phyloP scores from a whole-genome alignment of 2,888 invertebrate genomes.

The Volucella zonaria region DNA sequence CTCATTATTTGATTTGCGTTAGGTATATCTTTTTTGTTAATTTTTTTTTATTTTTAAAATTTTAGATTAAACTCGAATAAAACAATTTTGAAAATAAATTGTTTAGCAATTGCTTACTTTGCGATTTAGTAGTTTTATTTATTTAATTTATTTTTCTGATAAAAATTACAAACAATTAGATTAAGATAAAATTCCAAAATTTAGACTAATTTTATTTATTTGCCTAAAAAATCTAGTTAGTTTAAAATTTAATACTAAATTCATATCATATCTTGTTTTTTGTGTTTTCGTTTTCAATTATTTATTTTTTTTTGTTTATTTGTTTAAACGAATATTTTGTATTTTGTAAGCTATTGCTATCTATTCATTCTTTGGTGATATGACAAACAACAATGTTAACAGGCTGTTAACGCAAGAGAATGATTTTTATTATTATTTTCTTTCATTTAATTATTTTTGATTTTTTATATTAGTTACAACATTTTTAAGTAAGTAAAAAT shows the following conservation, averaged over 20 bases:
- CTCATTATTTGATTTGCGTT: too few relatives aligned
- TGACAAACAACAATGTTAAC: slow-evolving; percentile 8
- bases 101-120: slow-evolving; percentile 11
- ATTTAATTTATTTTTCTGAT: neutral
- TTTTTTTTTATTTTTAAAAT: too few relatives aligned
- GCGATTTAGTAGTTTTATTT: neutral
- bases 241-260: slow-evolving; percentile 3
- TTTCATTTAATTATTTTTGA: neutral
- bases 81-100: slow-evolving; percentile 38
- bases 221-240: slow-evolving; percentile 10
- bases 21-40: too few relatives aligned
- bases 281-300: neutral
- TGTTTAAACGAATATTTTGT: slow-evolving; percentile 2
- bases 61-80: slow-evolving; percentile 1
- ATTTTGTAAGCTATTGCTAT: slow-evolving; percentile 26
- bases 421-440: neutral
- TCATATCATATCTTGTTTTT: neutral
- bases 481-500: too few relatives aligned
- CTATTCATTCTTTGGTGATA: slow-evolving; percentile 1
- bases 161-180: neutral
- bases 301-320: neutral
- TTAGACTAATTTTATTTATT: slow-evolving; percentile 15
- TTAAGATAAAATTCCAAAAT: neutral
- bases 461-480: too few relatives aligned
- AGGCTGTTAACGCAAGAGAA: neutral